These are phyloP conservation scores for Dolomedes plantarius DNA, from an alignment of 2,888 invertebrate genomes.

Conservation along the genomic window DNA sequence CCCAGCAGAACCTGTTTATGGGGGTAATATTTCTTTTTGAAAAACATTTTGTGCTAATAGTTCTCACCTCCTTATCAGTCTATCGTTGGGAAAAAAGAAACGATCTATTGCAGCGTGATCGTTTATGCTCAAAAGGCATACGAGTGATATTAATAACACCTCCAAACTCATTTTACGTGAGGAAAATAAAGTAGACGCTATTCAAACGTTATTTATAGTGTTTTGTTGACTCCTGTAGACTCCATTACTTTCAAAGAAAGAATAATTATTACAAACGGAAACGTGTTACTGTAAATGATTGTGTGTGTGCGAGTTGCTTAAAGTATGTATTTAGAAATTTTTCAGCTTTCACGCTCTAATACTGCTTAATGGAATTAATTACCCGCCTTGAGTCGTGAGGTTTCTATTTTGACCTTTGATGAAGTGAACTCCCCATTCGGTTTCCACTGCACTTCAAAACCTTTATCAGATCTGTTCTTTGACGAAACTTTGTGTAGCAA, in stretches of 20 bases:
- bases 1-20: constrained; percentile 11
- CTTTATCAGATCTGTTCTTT: too few species aligned
- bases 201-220: constrained; percentile 7
- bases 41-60: constrained; percentile 1
- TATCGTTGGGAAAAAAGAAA: background rate
- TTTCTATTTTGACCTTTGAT: too few species aligned
- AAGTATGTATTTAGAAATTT: too few species aligned
- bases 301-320: too few species aligned
- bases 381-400: too few species aligned
- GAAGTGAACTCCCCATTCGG: too few species aligned
- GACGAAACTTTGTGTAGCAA: too few species aligned
- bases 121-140: background rate
- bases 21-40: background rate
- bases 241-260: background rate
- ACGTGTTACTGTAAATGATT: background rate
- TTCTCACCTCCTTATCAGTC: constrained; percentile 16
- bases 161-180: constrained; percentile 5
- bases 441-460: too few species aligned
- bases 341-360: too few species aligned
- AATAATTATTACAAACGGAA: background rate
- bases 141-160: constrained; percentile 1
- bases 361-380: too few species aligned
- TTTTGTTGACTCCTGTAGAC: background rate
- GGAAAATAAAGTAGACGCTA: background rate
- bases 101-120: constrained; percentile 13